Percentiles rank a stretch among this genome's conserved stretches.
Conservation (phyloP, 92 coral and sea anemone species). For the Epizoanthus illoricatus region DNA sequence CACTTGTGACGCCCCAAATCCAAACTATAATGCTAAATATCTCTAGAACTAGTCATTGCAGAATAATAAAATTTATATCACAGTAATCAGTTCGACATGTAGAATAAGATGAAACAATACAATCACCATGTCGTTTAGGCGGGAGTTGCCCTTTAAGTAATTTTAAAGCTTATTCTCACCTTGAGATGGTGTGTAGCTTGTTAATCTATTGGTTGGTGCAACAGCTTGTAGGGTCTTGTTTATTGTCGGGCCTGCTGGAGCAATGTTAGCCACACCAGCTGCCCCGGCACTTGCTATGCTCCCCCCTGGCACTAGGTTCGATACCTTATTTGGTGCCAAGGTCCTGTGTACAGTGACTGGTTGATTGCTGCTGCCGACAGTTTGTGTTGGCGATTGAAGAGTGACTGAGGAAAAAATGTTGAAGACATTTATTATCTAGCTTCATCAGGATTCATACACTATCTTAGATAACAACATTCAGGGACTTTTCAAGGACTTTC, state of each 20-base stretch:
- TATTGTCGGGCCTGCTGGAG: conserved; percentile 59
- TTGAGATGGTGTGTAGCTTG: conserved; percentile 33
- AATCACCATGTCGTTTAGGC: neutral
- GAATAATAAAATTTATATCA: too few relatives aligned
- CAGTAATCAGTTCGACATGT: too few relatives aligned
- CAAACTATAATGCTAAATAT: too few relatives aligned
- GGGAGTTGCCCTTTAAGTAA: too few relatives aligned
- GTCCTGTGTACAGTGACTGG: conserved; percentile 68
- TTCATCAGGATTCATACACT: neutral
- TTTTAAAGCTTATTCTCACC: neutral
- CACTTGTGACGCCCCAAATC: too few relatives aligned
- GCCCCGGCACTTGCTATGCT: conserved; percentile 52
- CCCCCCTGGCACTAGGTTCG: conserved; percentile 51
- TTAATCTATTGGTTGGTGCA: conserved; percentile 14
- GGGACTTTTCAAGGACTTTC: too few relatives aligned
- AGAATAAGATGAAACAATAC: neutral
- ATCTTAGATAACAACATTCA: neutral
- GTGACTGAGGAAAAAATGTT: neutral
- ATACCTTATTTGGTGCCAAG: conserved; percentile 72
- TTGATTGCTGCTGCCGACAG: conserved; percentile 27
- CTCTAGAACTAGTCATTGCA: too few relatives aligned
- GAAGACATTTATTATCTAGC: neutral
- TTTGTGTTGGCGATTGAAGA: conserved; percentile 40
- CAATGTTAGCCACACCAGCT: conserved; percentile 54
- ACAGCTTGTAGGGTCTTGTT: conserved; percentile 59